Conservation (phyloP, 2,888 invertebrate species). For the Leptopterna dolabrata region DNA sequence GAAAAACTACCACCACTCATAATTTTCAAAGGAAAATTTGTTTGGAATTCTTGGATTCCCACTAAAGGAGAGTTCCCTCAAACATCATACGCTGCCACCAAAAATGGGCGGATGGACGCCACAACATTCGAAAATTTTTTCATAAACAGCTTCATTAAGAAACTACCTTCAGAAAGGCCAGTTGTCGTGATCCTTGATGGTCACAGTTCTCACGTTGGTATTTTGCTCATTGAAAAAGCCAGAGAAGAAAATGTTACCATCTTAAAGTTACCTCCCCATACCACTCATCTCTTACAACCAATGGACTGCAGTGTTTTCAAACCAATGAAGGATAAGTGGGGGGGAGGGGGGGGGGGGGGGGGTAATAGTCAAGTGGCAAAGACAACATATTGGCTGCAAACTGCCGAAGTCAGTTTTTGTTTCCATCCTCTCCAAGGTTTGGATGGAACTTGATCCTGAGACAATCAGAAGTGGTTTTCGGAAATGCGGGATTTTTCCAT, state of each 20-base stretch:
- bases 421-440: slow-evolving; percentile 61
- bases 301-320: slow-evolving; percentile 64
- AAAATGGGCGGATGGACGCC: slow-evolving; percentile 65
- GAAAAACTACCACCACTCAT: too few relatives aligned
- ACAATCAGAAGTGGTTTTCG: slow-evolving; percentile 62
- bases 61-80: slow-evolving; percentile 61
- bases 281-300: slow-evolving; percentile 63
- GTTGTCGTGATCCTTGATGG: slow-evolving; percentile 57
- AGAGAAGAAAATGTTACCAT: slow-evolving; percentile 51
- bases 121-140: slow-evolving; percentile 64
- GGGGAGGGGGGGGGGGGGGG: slow-evolving; percentile 62
- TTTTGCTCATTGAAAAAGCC: slow-evolving; percentile 14
- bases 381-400: slow-evolving; percentile 60
- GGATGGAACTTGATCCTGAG: slow-evolving; percentile 60
- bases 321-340: slow-evolving; percentile 63
- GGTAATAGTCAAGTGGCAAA: slow-evolving; percentile 62
- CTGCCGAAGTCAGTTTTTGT: slow-evolving; percentile 62
- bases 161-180: too few relatives aligned
- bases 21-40: slow-evolving; percentile 65
- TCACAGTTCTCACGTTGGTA: slow-evolving; percentile 52
- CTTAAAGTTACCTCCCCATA: slow-evolving; percentile 60
- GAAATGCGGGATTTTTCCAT: slow-evolving; percentile 63
- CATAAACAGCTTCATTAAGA: slow-evolving; percentile 60
- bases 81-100: slow-evolving; percentile 64
- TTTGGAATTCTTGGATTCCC: slow-evolving; percentile 65